phyloP scores from a whole-genome alignment of 2,888 invertebrate genomes.

The Protophormia terraenovae region DNA sequence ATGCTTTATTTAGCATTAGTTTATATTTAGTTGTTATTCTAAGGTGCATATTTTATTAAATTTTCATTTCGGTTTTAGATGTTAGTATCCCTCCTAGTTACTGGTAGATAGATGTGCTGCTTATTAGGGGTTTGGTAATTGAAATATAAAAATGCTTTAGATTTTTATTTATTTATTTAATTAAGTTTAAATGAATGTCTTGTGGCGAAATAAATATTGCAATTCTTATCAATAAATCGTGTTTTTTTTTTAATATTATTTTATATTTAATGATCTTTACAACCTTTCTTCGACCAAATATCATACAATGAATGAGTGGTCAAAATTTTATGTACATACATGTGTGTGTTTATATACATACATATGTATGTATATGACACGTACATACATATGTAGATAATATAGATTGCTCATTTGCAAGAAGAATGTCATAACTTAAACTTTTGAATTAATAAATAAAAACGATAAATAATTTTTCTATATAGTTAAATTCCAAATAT shows the following conservation, averaged over 20 bases:
- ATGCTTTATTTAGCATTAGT: neutral
- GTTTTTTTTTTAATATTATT: neutral
- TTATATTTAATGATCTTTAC: slow-evolving; percentile 15
- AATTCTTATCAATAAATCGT: slow-evolving; percentile 44
- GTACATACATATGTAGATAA: neutral
- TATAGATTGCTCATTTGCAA: neutral
- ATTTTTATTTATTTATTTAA: neutral
- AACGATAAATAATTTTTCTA: no score
- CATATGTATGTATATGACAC: neutral
- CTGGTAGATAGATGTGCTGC: neutral
- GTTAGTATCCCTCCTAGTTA: neutral
- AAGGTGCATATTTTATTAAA: neutral
- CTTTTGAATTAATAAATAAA: no score
- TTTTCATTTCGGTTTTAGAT: neutral
- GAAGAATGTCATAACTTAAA: no score
- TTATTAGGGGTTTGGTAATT: neutral
- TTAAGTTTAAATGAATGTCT: neutral
- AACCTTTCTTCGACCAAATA: slow-evolving; percentile 44
- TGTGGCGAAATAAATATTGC: slow-evolving; percentile 36
- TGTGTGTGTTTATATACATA: neutral
- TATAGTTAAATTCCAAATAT: no score
- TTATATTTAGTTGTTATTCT: neutral
- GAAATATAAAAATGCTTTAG: neutral
- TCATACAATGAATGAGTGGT: slow-evolving; percentile 40
- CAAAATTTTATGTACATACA: neutral